A percentile compares a stretch with the other conserved stretches of the same genome.
Evolutionary conservation across 1,140 invertebrate species (phyloP).

Genomic region (Drosophila subobscura): DNA sequence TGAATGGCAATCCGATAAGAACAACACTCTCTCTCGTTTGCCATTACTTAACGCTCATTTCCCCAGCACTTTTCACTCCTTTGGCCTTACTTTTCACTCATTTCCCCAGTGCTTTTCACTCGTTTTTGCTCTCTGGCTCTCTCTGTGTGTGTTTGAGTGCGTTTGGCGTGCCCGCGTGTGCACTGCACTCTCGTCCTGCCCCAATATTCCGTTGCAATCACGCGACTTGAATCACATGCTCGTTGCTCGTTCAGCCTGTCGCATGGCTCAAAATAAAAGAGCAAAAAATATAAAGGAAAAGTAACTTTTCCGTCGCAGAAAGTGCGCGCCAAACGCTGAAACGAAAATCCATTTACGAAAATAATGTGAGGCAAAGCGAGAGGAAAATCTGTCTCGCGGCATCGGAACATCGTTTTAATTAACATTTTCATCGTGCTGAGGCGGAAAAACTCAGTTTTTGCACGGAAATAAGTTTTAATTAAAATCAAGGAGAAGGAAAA

Average conservation of each 20-base stretch:
- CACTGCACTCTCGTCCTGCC: constrained; percentile 61
- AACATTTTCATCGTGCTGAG: constrained; percentile 57
- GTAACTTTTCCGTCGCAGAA: no score
- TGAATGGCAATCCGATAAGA: no score
- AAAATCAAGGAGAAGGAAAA: constrained; percentile 35
- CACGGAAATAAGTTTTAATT: constrained; percentile 64
- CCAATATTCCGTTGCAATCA: constrained; percentile 30
- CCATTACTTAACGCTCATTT: constrained; percentile 3
- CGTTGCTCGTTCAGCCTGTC: constrained; percentile 65
- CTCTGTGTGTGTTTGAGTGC: no score
- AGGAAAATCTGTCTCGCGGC: constrained; percentile 23
- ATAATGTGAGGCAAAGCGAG: constrained; percentile 22
- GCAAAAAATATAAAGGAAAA: constrained; percentile 1
- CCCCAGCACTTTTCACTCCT: constrained; percentile 12
- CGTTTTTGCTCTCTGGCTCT: constrained; percentile 1
- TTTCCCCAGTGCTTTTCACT: constrained; percentile 34
- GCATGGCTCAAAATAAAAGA: constrained; percentile 38
- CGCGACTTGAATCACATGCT: constrained; percentile 66
- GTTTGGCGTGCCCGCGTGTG: constrained; percentile 31
- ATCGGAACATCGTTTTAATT: constrained; percentile 58
- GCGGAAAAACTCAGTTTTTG: constrained; percentile 22
- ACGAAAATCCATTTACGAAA: constrained; percentile 41
- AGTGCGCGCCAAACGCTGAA: constrained; percentile 21
- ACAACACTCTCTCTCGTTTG: constrained; percentile 8
- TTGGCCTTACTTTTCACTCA: constrained; percentile 4